These are phyloP conservation scores for Ditylenchus weischeri DNA, from an alignment of 2,888 invertebrate genomes.

Conservation along the genomic window DNA sequence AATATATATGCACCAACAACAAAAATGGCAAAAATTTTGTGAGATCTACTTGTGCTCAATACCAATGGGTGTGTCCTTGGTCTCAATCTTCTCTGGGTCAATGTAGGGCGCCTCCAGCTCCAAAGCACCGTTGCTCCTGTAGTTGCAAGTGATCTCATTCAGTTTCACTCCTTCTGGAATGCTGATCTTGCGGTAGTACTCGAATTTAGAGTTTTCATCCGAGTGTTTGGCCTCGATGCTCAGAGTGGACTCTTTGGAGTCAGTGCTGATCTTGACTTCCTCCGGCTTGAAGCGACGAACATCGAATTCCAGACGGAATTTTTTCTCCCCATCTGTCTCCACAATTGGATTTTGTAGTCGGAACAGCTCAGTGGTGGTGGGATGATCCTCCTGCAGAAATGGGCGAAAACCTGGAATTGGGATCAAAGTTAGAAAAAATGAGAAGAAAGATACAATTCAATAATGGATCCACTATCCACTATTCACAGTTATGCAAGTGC, in stretches of 20 bases:
- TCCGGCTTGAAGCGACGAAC: conserved; percentile 43
- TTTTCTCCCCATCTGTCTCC: conserved; percentile 41
- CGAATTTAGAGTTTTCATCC: conserved; percentile 31
- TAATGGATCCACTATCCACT: too few species aligned
- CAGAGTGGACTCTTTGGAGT: conserved; percentile 23
- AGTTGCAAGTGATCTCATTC: conserved; percentile 35
- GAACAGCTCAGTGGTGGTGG: conserved; percentile 26
- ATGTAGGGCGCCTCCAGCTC: conserved; percentile 33
- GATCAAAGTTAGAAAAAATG: neutral
- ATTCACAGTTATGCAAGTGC: too few species aligned
- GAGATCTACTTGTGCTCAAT: conserved; percentile 20
- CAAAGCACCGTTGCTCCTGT: conserved; percentile 29
- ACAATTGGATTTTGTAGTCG: conserved; percentile 39
- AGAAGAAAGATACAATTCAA: too few species aligned
- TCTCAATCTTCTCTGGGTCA: conserved; percentile 24
- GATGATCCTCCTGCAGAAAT: conserved; percentile 30
- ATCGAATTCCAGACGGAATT: conserved; percentile 42
- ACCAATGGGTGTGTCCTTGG: conserved; percentile 23
- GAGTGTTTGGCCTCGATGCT: conserved; percentile 26
- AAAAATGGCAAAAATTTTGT: too few species aligned
- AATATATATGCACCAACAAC: too few species aligned
- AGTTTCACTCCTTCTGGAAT: conserved; percentile 33
- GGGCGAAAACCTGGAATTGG: conserved; percentile 27
- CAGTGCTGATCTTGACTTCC: conserved; percentile 31
- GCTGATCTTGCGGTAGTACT: conserved; percentile 26